Evolutionary conservation across 2,797 vertebrate genomes (phyloP).

Genomic region (Clarias laeviceps): DNA sequence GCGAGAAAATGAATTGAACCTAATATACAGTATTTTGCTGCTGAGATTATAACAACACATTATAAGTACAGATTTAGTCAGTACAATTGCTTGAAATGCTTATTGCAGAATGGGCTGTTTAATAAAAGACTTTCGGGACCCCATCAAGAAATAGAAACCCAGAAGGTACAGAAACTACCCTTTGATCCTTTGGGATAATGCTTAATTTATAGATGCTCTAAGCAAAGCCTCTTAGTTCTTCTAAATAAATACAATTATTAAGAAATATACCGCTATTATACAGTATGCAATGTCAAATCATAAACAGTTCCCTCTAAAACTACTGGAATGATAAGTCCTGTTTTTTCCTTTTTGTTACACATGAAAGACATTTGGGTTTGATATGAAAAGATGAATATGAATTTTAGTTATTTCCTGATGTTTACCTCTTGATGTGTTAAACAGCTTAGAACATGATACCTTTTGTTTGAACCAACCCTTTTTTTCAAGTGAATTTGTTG

Average conservation of each 20-base stretch:
- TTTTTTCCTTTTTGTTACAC: neutral
- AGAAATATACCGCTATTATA: neutral
- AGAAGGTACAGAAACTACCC: conserved; percentile 35
- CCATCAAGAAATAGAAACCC: conserved; percentile 1
- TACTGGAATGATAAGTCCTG: neutral
- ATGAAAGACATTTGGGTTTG: neutral
- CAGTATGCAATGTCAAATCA: neutral
- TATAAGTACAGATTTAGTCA: conserved; percentile 40
- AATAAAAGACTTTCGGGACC: conserved; percentile 36
- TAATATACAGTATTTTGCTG: conserved; percentile 30
- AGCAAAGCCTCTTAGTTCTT: conserved; percentile 12
- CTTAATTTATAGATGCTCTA: neutral
- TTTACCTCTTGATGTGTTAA: neutral
- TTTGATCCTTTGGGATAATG: conserved; percentile 21
- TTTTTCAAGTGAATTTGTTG: neutral
- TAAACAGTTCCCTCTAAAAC: neutral
- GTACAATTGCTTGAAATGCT: conserved; percentile 35
- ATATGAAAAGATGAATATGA: neutral
- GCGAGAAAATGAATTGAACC: conserved; percentile 32
- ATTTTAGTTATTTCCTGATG: neutral
- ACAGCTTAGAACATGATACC: too few relatives aligned
- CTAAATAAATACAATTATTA: neutral
- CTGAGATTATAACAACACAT: conserved; percentile 35
- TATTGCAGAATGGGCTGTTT: conserved; percentile 34
- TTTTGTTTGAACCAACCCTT: neutral